Base-by-base conservation (phyloP, 2,888 invertebrate species). In the Clusia tigrina region DNA sequence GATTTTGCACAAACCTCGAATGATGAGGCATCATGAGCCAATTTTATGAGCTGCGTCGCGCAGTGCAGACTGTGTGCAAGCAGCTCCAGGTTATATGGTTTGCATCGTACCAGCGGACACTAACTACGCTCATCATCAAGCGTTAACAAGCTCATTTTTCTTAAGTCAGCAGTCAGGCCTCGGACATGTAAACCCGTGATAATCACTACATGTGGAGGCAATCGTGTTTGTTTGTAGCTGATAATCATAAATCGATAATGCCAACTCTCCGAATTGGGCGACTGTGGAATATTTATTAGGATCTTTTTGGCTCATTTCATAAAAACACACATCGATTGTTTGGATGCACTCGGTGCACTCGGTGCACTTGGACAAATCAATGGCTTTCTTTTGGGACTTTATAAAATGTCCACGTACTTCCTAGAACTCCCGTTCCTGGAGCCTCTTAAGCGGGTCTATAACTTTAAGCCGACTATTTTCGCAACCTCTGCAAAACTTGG, bases 121-220 rank as follows among this genome's bases (percentile, higher is more conserved):
- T 78, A 77, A 77, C 77, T 75, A 67, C 69, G 67, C 77, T 78
- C 78, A 77, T 78, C 78, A 77, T 75, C 69, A 69, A 77, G 77
- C 78, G 77, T 77, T 77, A 77, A 78, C 77, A 77, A 77, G 78
- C 78, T 78, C 73, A 77, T 77, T 78, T 78, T 75, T 77, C 74
- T 73, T 71, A 74, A 72, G 71, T 71, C 75, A 78, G 75, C 75
- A 71, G 69, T 68, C 67, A 67, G 69, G n/a, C n/a, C n/a, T n/a
- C 73, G 67, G 67, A 73, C 66, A 64, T 67, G 68, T 68, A 58
- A 67, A 67, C 55, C 65, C 67, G 68, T 65, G 66, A 68, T 66
- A 66, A 68, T 68, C 68, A 68, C n/a, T n/a, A 66, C 71, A 63
- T 22, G 32, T 53, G 56, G 15, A 48, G 53, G 55, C 60, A 60